phyloP scores from a whole-genome alignment of 2,113 vertebrate genomes.

The Panurus biarmicus region DNA sequence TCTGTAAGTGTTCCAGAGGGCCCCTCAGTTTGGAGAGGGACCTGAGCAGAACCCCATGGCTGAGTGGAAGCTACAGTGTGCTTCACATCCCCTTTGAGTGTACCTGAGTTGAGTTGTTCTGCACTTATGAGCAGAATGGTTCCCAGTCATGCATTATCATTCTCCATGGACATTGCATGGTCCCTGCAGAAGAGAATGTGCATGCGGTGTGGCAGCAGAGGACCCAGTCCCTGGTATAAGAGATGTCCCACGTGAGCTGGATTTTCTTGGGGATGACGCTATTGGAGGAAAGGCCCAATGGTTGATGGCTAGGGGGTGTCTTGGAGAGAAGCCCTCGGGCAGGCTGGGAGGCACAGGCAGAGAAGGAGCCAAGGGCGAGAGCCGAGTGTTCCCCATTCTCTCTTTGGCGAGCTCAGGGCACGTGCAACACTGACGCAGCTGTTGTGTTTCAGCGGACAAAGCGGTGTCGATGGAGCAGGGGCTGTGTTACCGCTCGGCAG shows the following conservation, averaged over 20 bases:
- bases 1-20: slow-evolving; percentile 81
- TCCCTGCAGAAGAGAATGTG: background rate
- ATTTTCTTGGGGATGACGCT: background rate
- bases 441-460: slow-evolving; percentile 85
- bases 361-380: background rate
- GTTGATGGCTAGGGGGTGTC: background rate
- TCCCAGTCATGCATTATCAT: background rate
- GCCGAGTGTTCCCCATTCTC: background rate
- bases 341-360: background rate
- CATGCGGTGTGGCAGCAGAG: background rate
- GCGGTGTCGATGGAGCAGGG: slow-evolving; percentile 83
- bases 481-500: slow-evolving; percentile 81
- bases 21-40: background rate
- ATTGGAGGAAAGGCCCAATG: background rate
- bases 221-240: background rate
- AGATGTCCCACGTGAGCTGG: background rate
- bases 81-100: background rate
- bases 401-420: background rate
- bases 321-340: background rate
- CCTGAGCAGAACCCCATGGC: background rate
- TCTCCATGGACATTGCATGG: background rate
- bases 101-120: background rate
- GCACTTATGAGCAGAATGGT: background rate
- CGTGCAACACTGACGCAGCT: background rate
- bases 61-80: background rate